Base-by-base conservation (phyloP, 2,888 invertebrate species). In the Hemicrepidius hirtus region DNA sequence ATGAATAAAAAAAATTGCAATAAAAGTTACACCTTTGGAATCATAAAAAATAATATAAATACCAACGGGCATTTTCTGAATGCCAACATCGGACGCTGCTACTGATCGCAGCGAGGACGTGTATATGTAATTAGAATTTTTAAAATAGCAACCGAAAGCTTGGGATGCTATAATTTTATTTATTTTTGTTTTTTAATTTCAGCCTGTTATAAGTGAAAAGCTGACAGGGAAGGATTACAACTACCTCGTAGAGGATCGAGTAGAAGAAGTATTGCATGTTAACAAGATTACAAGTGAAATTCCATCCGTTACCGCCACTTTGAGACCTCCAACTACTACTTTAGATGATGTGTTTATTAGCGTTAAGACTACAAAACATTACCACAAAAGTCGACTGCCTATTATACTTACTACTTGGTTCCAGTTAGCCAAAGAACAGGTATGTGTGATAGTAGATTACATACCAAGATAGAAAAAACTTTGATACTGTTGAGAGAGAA, bases 341-440 rank as follows among this genome's bases (percentile, higher is more conserved):
- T 88, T 96, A 80, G 91, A 94, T 87, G 97, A 97, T 88, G 90
- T 98, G 83, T 97, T 97, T 87, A 95, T 98, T 86, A 96, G 96
- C 88, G 97, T 98, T 68, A 98, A 98, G 89, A 97, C 98, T 75
- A 95, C 97, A 68, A 92, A 93, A 85, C 92, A 92, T 87, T 97
- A 95, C 88, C 97, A 98, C 86, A 88, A 91, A 78, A 92, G 93
- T 63, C 91, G 98, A 81, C 87, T 99, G 83, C 94, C 94, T 66
- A 91, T 96, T 76, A 94, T 98, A 83, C 89, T 97, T 85, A 94
- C 94, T 87, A 99, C 98, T 74, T 99, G 98, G 98, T 97, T 97
- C 86, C 94, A 94, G 86, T 89, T 97, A 83, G 97, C 97, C 63
- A 94, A 92, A 86, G 90, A 95, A 84, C 96, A 98, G 94, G 96